phyloP scores from a whole-genome alignment of 2,797 vertebrate genomes.

The Simalia tracyae region DNA sequence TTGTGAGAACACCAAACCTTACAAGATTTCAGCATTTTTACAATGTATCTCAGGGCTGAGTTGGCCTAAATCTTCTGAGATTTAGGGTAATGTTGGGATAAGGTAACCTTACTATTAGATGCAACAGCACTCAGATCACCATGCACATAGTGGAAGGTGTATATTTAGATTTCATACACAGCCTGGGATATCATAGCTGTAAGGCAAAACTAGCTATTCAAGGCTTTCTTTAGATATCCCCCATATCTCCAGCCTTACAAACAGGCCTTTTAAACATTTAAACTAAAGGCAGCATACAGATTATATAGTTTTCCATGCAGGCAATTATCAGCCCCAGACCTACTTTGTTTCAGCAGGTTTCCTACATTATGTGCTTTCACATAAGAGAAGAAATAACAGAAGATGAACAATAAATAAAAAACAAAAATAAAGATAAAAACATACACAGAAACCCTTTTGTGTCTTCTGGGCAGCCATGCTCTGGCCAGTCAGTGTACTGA shows the following conservation, averaged over 20 bases:
- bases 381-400: background rate
- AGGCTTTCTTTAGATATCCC: background rate
- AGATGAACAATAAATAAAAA: background rate
- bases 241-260: background rate
- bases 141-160: background rate
- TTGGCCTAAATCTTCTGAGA: background rate
- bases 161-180: background rate
- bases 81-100: background rate
- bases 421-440: constrained; percentile 41
- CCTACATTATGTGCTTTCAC: background rate
- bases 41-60: background rate
- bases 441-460: constrained; percentile 95
- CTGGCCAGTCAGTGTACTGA: constrained; percentile 98
- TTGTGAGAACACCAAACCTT: background rate
- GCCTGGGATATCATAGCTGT: background rate
- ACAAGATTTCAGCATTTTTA: background rate
- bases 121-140: background rate
- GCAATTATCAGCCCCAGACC: background rate
- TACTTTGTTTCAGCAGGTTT: background rate
- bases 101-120: background rate
- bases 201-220: background rate
- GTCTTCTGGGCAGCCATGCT: constrained; percentile 96
- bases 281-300: background rate
- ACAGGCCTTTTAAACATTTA: background rate
- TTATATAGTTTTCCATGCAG: background rate